A percentile compares a stretch with the other conserved stretches of the same genome.
Evolutionary conservation across 1,140 invertebrate species (phyloP).

Genomic region (Eubasilissa regina): DNA sequence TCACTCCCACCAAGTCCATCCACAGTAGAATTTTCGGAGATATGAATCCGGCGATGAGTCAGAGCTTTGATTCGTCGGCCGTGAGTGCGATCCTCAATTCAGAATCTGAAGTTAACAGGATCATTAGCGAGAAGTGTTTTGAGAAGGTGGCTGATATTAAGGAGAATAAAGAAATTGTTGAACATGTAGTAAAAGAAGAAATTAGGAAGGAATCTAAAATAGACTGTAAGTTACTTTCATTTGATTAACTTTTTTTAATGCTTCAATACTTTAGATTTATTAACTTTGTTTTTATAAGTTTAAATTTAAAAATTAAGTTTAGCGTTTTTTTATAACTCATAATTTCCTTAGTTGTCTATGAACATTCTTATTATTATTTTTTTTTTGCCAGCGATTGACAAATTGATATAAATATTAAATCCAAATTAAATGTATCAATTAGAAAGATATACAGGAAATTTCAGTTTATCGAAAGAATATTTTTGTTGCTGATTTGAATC

Average conservation of each 20-base stretch:
- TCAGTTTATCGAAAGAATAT: no score
- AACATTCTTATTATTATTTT: no score
- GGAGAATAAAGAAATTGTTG: conserved; percentile 16
- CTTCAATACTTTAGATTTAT: background rate
- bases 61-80: conserved; percentile 65
- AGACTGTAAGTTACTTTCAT: conserved; percentile 39
- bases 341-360: no score
- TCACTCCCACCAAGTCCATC: conserved; percentile 49
- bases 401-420: no score
- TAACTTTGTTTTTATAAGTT: no score
- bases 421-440: no score
- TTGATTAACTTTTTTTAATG: background rate
- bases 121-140: conserved; percentile 4
- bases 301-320: no score
- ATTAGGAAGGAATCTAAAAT: conserved; percentile 22
- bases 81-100: conserved; percentile 39
- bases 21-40: conserved; percentile 48
- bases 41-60: conserved; percentile 62
- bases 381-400: no score
- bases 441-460: no score
- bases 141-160: background rate
- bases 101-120: conserved; percentile 18
- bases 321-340: no score
- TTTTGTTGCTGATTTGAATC: no score
- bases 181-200: conserved; percentile 16